These are phyloP conservation scores for Lagopus muta DNA, from an alignment of 2,113 vertebrate species.

Conservation along the genomic window DNA sequence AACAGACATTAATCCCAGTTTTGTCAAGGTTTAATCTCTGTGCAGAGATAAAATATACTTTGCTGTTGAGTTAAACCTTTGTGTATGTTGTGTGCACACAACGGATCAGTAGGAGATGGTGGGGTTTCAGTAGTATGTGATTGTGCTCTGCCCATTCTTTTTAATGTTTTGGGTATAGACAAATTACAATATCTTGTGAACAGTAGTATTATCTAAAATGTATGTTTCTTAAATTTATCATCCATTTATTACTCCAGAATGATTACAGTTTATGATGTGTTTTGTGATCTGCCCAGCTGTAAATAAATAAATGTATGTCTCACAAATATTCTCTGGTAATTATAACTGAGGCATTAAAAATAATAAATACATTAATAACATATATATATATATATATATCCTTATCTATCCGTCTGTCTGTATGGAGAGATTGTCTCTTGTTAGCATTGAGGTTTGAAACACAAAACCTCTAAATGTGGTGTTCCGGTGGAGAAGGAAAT, in stretches of 20 bases:
- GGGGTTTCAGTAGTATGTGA: background rate
- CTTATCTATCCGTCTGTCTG: background rate
- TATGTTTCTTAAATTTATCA: slow-evolving; percentile 11
- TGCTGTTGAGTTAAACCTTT: background rate
- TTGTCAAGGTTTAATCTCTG: background rate
- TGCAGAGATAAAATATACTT: background rate
- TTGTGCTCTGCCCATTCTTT: background rate
- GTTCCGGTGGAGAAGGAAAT: background rate
- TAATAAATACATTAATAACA: background rate
- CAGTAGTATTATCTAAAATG: background rate
- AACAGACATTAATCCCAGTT: background rate
- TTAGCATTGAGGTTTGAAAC: background rate
- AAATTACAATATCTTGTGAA: background rate
- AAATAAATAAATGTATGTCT: background rate
- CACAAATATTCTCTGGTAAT: slow-evolving; percentile 16
- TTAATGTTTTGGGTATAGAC: background rate
- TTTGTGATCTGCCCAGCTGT: background rate
- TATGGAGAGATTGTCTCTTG: background rate
- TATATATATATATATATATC: too few relatives aligned
- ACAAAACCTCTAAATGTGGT: fast-evolving
- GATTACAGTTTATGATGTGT: background rate
- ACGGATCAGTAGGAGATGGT: background rate
- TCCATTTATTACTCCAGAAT: background rate
- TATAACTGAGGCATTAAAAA: slow-evolving; percentile 7
- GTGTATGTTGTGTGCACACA: background rate